Conservation (phyloP, 2,113 vertebrate genomes). For the Heterotis niloticus region DNA sequence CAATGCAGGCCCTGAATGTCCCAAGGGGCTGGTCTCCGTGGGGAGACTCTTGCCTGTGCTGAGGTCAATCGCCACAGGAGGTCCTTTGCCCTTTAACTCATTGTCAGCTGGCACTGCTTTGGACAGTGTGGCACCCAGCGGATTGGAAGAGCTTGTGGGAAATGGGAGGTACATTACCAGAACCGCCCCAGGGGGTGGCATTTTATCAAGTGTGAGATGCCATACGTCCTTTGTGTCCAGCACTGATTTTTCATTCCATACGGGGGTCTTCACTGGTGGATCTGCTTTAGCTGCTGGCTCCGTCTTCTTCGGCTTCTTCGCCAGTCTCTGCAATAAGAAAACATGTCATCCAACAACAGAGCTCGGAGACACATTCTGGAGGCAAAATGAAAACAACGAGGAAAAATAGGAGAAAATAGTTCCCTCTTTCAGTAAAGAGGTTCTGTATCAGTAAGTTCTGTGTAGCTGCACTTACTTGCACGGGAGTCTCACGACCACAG, state of each 20-base stretch:
- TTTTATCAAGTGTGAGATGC: constrained; percentile 52
- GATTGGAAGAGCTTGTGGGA: constrained; percentile 1
- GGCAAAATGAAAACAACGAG: neutral
- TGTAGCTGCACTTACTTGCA: constrained; percentile 45
- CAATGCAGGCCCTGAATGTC: neutral
- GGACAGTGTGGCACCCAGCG: neutral
- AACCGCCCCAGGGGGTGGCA: constrained; percentile 45
- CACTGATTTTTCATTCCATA: neutral
- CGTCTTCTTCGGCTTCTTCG: constrained; percentile 28
- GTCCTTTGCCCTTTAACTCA: neutral
- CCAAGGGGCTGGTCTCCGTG: neutral
- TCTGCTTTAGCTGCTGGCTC: neutral
- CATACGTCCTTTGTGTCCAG: constrained; percentile 35
- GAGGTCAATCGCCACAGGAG: neutral
- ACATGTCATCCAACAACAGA: neutral
- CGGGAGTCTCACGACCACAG: constrained; percentile 47
- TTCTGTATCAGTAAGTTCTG: neutral
- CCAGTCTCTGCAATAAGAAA: constrained; percentile 33
- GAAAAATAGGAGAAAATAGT: neutral
- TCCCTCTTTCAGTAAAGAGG: neutral
- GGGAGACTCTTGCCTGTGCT: neutral
- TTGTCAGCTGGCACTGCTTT: neutral
- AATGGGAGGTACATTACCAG: constrained; percentile 57
- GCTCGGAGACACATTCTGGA: neutral
- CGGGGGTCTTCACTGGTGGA: neutral